Conservation (phyloP, 2,888 invertebrate species). For the Eilema depressum region DNA sequence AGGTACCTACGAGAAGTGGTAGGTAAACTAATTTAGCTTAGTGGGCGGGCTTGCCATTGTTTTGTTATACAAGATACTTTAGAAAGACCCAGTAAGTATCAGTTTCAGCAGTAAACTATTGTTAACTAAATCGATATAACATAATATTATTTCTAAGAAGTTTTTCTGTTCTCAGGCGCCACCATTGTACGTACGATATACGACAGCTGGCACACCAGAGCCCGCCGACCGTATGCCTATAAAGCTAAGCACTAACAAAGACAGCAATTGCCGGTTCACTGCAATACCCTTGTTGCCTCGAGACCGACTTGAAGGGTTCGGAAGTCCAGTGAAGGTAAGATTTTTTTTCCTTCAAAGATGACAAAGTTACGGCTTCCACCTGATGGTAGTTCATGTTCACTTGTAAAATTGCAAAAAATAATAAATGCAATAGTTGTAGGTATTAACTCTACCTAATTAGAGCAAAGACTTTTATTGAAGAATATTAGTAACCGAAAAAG, state of each 20-base stretch:
- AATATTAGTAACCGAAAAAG: no score
- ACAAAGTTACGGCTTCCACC: not conserved
- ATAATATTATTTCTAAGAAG: not conserved
- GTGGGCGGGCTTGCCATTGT: no score
- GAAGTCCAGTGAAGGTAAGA: constrained; percentile 72
- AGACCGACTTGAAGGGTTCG: constrained; percentile 73
- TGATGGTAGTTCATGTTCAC: not conserved
- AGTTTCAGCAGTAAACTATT: no score
- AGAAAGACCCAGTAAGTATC: no score
- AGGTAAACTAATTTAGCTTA: no score
- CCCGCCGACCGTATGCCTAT: constrained; percentile 77
- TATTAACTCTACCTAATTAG: no score
- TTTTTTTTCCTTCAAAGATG: not conserved
- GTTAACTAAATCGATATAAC: not conserved
- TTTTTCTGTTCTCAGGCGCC: constrained; percentile 59
- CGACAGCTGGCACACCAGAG: constrained; percentile 67
- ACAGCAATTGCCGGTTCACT: constrained; percentile 78
- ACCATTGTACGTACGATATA: constrained; percentile 74
- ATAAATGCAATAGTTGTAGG: no score
- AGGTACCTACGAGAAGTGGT: no score
- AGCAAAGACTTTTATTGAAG: no score
- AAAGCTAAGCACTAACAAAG: constrained; percentile 69
- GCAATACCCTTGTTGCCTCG: constrained; percentile 69
- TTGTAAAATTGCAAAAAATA: no score
- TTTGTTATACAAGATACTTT: no score